Percentiles rank a stretch among this genome's conserved stretches.
phyloP scores from a whole-genome alignment of 2,113 vertebrate species.

The Peromyscus polionotus region DNA sequence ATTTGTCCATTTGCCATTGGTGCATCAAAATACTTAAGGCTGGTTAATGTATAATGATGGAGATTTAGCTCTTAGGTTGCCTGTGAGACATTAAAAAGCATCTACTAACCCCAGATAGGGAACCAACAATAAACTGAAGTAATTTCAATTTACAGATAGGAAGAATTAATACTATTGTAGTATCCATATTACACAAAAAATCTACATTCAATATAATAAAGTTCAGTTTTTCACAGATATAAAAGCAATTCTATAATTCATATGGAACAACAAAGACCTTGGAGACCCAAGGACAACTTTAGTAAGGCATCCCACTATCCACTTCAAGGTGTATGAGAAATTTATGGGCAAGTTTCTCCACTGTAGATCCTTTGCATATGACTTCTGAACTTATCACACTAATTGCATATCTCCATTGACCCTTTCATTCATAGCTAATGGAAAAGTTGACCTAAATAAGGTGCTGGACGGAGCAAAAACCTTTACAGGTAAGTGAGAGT shows the following conservation, averaged over 20 bases:
- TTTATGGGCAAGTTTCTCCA: background rate
- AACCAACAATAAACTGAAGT: background rate
- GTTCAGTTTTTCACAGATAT: background rate
- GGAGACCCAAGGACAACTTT: background rate
- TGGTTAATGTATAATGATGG: too few relatives aligned
- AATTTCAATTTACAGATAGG: background rate
- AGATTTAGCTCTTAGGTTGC: background rate
- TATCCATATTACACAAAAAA: background rate
- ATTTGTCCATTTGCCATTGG: background rate
- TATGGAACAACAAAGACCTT: background rate
- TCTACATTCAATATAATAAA: background rate
- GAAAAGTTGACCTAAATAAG: slow-evolving; percentile 30
- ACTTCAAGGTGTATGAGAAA: background rate
- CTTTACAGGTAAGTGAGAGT: slow-evolving; percentile 6
- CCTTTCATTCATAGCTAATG: slow-evolving; percentile 23
- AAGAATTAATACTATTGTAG: background rate
- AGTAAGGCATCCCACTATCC: background rate
- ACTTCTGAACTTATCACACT: background rate
- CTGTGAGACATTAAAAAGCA: background rate
- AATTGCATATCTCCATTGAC: background rate
- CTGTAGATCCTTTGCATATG: background rate
- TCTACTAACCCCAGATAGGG: background rate
- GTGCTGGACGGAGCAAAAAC: background rate
- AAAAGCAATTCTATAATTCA: background rate
- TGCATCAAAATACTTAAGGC: background rate